Evolutionary conservation across 2,888 invertebrate genomes (phyloP), one percentile per base, ranked within the genome.

Genomic region (Rapana venosa): DNA sequence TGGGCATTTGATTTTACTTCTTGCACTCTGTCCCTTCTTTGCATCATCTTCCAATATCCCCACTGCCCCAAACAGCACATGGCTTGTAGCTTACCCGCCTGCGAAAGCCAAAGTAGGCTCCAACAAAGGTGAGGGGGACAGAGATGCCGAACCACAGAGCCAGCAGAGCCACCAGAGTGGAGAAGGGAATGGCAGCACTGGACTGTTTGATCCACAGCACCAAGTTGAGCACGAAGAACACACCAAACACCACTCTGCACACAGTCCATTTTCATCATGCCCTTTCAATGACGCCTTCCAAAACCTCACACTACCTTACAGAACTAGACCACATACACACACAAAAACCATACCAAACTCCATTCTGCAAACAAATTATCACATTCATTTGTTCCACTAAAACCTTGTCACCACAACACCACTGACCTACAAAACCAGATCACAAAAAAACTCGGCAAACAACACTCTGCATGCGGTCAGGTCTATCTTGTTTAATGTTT

Each of bases 121-220:
- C 99, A 92, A 99, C 97, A 96, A 99, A 99, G 1, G 99, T 99
- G 91, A 99, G 97, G 1, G 99, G 99, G 91, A 99, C 98, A 0
- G 99, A 99, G n/a, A 99, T 98, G 88, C 99, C 98, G 96, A 99
- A 98, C 99, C 99, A 99, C 56, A 99, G 97, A 0, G 98, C 98
- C 91, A 99, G 97, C 90, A 99, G 97, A 36, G 99, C 99, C 90
- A 99, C 97, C 89, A 99, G 97, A 5, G 99, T 99, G 90, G 98
- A 98, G 97, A 99, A 99, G 8, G 99, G 99, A 56, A 99, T 98
- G 56, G 99, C 98, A 0, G 99, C 99, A 13, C 99, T 99, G 93
- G 99, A 99, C 88, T 98, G 98, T 95, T 99, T 98, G 88, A 97
- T 98, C 99, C 99, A 99, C 91, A 99, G 97, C 89, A 99, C 97